These are phyloP conservation scores for Tipula unca DNA, from an alignment of 2,888 invertebrate species.

Conservation along the genomic window DNA sequence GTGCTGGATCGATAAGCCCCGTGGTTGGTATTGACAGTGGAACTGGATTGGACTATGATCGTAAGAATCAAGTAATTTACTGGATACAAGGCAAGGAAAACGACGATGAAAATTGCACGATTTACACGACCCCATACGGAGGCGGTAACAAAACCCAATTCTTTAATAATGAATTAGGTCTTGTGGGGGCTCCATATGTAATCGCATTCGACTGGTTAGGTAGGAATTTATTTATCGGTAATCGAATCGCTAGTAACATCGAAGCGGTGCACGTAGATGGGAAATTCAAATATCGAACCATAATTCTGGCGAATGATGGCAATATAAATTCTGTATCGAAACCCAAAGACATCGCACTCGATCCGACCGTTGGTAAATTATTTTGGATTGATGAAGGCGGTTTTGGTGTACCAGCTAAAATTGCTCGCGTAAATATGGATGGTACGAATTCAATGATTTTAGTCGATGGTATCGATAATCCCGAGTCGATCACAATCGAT, in stretches of 20 bases:
- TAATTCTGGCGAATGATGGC: slow-evolving; percentile 85
- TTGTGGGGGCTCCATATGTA: slow-evolving; percentile 82
- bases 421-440: slow-evolving; percentile 89
- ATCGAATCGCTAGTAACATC: slow-evolving; percentile 80
- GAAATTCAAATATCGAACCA: slow-evolving; percentile 70
- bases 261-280: slow-evolving; percentile 83
- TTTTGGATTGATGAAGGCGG: slow-evolving; percentile 98
- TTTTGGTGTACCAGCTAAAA: slow-evolving; percentile 77
- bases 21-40: slow-evolving; percentile 84
- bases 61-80: slow-evolving; percentile 72
- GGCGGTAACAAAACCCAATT: slow-evolving; percentile 80
- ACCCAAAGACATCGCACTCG: slow-evolving; percentile 79
- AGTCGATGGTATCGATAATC: slow-evolving; percentile 59
- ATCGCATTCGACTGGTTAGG: slow-evolving; percentile 97
- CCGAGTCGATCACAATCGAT: slow-evolving; percentile 81
- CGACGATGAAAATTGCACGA: slow-evolving; percentile 76
- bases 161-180: slow-evolving; percentile 71
- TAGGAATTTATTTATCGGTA: slow-evolving; percentile 87
- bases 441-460: slow-evolving; percentile 71
- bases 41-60: slow-evolving; percentile 85
- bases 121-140: slow-evolving; percentile 73
- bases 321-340: slow-evolving; percentile 75
- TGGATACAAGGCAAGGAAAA: slow-evolving; percentile 78
- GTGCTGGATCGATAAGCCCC: slow-evolving; percentile 72
- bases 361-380: slow-evolving; percentile 86